Base-by-base conservation (phyloP, 2,888 invertebrate species). In the Macrophya annulata region DNA sequence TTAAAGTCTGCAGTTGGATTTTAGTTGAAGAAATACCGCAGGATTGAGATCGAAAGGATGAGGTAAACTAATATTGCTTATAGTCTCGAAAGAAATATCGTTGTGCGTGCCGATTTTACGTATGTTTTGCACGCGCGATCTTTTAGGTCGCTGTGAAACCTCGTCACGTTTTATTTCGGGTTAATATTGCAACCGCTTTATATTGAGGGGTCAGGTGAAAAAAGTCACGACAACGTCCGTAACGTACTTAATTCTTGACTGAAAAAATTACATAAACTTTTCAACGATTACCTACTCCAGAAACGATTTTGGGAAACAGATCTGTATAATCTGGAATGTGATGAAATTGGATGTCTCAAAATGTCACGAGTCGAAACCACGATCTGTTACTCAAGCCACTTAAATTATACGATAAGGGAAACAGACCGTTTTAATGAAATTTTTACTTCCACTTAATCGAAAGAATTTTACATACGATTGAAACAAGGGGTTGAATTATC, bases 281-380 rank as follows among this genome's bases (percentile, higher is more conserved):
- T 72, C 21, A n/a, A 0, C 51, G 15, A 77, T 43, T 40, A n/a
- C n/a, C n/a, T 31, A 31, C n/a, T 31, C 17, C 48, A 8, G 17
- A 37, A 21, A 3, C 10, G 43, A 72, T 43, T 6, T 25, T 15
- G 25, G 68, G 10, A 15, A 68, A 31, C 10, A 25, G 68, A 45
- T 45, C n/a, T 25, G 15, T 31, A 31, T 31, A 2, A 31, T 31
- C 43, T 8, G 31, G 37, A 76, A 76, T 76, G 76, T 77, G 12
- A 25, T 17, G 31, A 77, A 77, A 77, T 77, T 77, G 37, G n/a
- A 51, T 77, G 51, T 6, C 76, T 31, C 25, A 77, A 51, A 51
- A 77, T 51, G 12, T 77, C 76, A 17, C 48, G 31, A 77, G 31
- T 68, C 12, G 31, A 68, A 31, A 12, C 25, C 65, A 43, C n/a